Evolutionary conservation across 2,113 vertebrate genomes (phyloP).

Genomic region (Nothoprocta pentlandii): DNA sequence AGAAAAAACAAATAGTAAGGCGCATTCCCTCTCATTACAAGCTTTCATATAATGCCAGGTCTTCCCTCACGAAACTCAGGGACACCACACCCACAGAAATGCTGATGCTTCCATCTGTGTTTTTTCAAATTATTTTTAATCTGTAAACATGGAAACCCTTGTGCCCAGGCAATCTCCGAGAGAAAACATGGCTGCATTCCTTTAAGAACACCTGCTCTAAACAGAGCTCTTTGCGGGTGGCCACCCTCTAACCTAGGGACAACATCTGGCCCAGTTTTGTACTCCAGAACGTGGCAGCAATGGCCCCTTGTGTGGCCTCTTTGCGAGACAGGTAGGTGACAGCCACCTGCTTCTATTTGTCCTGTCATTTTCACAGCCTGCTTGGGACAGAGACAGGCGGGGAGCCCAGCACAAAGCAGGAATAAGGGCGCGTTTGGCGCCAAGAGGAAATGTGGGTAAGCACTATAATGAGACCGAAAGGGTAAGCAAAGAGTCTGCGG

Average conservation of each 20-base stretch:
- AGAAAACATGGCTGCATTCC: neutral
- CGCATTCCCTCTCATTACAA: neutral
- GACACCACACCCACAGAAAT: neutral
- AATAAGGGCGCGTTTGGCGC: slow-evolving; percentile 42
- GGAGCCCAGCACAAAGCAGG: slow-evolving; percentile 21
- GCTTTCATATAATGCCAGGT: neutral
- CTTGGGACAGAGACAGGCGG: slow-evolving; percentile 43
- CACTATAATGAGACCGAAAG: slow-evolving; percentile 72
- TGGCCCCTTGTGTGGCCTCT: neutral
- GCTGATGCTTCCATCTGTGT: neutral
- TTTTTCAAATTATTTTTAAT: neutral
- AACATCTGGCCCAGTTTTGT: neutral
- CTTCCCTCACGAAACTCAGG: neutral
- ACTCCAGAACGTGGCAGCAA: neutral
- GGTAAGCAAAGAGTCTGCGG: slow-evolving; percentile 55
- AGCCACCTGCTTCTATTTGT: slow-evolving; percentile 37
- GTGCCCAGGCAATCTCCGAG: neutral
- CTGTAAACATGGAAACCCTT: neutral
- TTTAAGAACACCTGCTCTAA: neutral
- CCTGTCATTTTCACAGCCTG: slow-evolving; percentile 45
- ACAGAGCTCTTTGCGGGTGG: neutral
- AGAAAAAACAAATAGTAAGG: neutral
- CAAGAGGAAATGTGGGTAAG: slow-evolving; percentile 75
- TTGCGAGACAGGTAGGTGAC: neutral
- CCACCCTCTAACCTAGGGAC: neutral